Base-by-base conservation (phyloP, 2,888 invertebrate species). In the Apodemia duryi region DNA sequence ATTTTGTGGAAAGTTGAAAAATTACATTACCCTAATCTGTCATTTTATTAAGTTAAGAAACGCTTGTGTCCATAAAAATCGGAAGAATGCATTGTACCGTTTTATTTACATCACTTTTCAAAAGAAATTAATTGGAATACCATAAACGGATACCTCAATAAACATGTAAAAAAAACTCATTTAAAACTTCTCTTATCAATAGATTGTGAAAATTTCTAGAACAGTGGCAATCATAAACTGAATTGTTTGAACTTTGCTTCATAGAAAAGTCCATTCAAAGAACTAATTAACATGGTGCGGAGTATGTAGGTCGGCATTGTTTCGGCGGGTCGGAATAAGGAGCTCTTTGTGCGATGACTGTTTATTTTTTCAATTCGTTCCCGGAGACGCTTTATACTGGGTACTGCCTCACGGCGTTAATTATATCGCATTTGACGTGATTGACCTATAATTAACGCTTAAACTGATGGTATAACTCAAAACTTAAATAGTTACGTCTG, bases 311-410 rank as follows among this genome's bases (percentile, higher is more conserved):
- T 78, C 83, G 83, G 81, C 76, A 83, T 87, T 88, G 85, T 63
- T 76, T 82, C 69, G 77, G 73, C 78, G 82, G 79, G 3, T 85
- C 81, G 46, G 49, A 49, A 78, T 78, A 89, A 88, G 80, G 81
- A 79, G 74, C 77, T 81, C 90, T 83, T 90, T 91, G 86, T 90
- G 72, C 74, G 76, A 71, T 60, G 74, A 71, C 71, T 87, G 86
- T 90, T 88, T 87, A 81, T 84, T 83, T 83, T 85, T 88, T 80
- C 78, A 81, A 84, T 87, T 82, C 73, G 73, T 83, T 83, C 81
- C 70, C 71, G 72, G 79, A 81, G 80, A 70, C 69, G 73, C 66
- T 66, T 67, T 64, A 66, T 75, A 69, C 73, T 74, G 75, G 77
- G 77, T 76, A 84, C 13, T 57, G 57, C 57, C 57, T 57, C 11